Evolutionary conservation across 2,888 invertebrate genomes (phyloP).

Genomic region (Ptychoptera albimana): DNA sequence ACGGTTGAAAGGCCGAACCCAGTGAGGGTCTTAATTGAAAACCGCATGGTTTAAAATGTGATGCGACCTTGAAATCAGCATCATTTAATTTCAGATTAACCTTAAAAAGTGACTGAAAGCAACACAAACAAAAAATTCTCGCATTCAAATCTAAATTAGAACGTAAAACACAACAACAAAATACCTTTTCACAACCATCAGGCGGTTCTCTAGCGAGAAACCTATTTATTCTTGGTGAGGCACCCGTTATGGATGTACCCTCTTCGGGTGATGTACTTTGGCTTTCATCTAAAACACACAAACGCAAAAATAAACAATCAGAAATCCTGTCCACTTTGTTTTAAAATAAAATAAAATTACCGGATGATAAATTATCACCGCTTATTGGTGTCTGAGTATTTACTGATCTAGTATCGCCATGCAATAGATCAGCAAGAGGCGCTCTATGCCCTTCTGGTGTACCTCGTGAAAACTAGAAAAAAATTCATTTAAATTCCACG

Average conservation of each 20-base stretch:
- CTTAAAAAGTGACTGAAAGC: conserved; percentile 10
- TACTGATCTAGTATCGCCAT: conserved; percentile 42
- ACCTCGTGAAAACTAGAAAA: conserved; percentile 33
- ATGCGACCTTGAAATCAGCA: conserved; percentile 11
- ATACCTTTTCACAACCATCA: conserved; percentile 73
- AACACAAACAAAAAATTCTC: background rate
- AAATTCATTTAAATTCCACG: background rate
- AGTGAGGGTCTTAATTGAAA: conserved; percentile 66
- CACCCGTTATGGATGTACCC: conserved; percentile 48
- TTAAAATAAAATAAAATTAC: conserved; percentile 25
- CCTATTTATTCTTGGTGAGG: conserved; percentile 72
- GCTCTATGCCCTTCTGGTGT: conserved; percentile 78
- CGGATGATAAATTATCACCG: conserved; percentile 50
- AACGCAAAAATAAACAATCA: conserved; percentile 6
- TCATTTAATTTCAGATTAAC: conserved; percentile 12
- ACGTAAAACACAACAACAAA: background rate
- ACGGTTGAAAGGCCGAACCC: conserved; percentile 64
- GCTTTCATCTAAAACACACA: conserved; percentile 43
- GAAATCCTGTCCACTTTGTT: conserved; percentile 1
- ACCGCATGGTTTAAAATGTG: conserved; percentile 42
- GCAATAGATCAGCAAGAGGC: conserved; percentile 60
- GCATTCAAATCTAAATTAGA: background rate
- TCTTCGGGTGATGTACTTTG: conserved; percentile 63
- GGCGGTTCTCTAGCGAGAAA: conserved; percentile 77
- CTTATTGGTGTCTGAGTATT: conserved; percentile 70